phyloP scores from a whole-genome alignment of 2,888 invertebrate genomes.

The Sarcophaga carnaria region DNA sequence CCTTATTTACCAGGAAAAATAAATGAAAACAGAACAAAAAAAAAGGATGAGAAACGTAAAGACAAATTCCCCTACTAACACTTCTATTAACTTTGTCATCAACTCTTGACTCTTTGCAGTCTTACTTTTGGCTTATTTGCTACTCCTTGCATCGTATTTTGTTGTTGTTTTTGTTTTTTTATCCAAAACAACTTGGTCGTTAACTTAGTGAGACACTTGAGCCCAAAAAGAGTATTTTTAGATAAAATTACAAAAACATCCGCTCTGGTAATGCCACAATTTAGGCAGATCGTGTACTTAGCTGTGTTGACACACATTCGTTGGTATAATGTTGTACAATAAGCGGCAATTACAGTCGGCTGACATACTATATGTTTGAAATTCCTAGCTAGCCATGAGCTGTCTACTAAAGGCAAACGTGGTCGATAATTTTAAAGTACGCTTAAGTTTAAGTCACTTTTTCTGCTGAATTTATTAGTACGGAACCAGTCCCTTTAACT shows the following conservation, averaged over 20 bases:
- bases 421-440: no score
- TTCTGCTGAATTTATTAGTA: no score
- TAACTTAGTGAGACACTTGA: constrained; percentile 4
- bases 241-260: constrained; percentile 60
- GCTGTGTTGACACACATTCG: background rate
- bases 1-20: constrained; percentile 27
- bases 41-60: background rate
- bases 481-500: no score
- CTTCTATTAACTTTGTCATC: constrained; percentile 66
- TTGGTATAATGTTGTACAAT: background rate
- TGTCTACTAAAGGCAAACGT: no score
- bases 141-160: background rate
- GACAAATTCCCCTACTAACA: constrained; percentile 33
- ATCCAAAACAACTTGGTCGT: constrained; percentile 27
- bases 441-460: no score
- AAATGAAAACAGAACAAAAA: constrained; percentile 3
- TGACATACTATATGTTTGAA: no score
- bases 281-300: constrained; percentile 37
- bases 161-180: constrained; percentile 3
- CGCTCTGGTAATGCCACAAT: constrained; percentile 55
- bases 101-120: constrained; percentile 22
- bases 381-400: no score
- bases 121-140: constrained; percentile 3
- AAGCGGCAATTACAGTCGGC: no score
- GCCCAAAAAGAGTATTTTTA: constrained; percentile 43